Percentiles rank a stretch among this genome's conserved stretches.
Evolutionary conservation across 2,888 invertebrate species (phyloP).

Genomic region (Hipparchia sbordonii): DNA sequence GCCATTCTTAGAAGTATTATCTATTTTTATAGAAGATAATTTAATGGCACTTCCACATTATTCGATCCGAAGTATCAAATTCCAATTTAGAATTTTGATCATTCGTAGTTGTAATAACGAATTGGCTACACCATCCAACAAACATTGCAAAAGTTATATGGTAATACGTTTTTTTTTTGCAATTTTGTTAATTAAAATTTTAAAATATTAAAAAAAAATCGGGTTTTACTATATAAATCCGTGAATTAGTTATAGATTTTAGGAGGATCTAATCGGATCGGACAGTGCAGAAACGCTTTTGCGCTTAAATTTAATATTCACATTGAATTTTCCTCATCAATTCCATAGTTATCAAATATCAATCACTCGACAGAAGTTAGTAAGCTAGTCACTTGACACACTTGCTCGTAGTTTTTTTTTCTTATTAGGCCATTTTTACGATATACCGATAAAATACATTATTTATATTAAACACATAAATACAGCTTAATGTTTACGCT

Average conservation of each 20-base stretch:
- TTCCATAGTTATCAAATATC: slow-evolving; percentile 19
- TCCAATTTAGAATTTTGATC: too few species aligned
- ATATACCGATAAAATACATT: slow-evolving; percentile 1
- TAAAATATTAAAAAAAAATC: too few species aligned
- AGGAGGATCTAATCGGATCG: too few species aligned
- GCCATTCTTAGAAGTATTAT: not conserved
- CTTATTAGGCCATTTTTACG: slow-evolving; percentile 12
- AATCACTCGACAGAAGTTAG: not conserved
- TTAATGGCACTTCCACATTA: too few species aligned
- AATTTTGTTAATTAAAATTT: too few species aligned
- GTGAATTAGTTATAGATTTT: too few species aligned
- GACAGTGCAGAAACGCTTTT: not conserved
- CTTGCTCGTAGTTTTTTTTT: not conserved
- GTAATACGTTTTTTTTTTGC: not conserved
- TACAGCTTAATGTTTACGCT: not conserved
- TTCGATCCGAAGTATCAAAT: too few species aligned
- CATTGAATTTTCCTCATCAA: slow-evolving; percentile 13
- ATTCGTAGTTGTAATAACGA: not conserved
- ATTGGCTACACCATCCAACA: not conserved
- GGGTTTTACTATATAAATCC: too few species aligned
- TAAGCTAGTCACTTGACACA: not conserved
- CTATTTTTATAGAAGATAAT: not conserved
- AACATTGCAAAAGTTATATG: not conserved
- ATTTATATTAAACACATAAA: not conserved
- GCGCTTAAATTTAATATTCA: too few species aligned